Percentiles rank a stretch among this genome's conserved stretches.
Conservation (phyloP, 2,797 vertebrate species). For the Phataginus tetradactyla region DNA sequence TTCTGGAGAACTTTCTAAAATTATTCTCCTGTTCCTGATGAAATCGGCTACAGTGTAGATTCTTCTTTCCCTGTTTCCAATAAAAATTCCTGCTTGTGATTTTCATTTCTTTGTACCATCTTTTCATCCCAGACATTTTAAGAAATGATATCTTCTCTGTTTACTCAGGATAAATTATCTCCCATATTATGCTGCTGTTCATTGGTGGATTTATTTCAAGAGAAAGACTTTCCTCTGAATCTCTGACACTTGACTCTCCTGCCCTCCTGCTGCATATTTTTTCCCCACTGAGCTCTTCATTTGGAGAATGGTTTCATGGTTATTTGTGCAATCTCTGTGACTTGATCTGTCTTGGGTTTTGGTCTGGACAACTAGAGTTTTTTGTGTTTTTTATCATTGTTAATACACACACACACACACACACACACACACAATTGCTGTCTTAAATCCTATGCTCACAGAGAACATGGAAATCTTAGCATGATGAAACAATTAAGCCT, state of each 20-base stretch:
- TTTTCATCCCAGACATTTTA: not conserved
- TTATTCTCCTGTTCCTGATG: not conserved
- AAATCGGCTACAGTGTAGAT: not conserved
- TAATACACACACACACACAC: not conserved
- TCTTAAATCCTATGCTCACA: not conserved
- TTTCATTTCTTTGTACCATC: not conserved
- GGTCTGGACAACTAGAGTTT: not conserved
- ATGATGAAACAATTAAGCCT: not conserved
- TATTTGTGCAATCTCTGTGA: not conserved
- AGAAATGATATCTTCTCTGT: constrained; percentile 9
- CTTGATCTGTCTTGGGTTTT: not conserved
- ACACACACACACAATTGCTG: not conserved
- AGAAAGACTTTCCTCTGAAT: not conserved
- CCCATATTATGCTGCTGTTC: not conserved
- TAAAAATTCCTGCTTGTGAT: not conserved
- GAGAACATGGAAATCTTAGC: not conserved
- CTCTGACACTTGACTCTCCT: not conserved
- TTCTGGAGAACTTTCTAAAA: not conserved
- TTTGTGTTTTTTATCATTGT: not conserved
- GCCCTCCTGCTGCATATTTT: not conserved
- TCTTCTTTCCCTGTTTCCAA: not conserved
- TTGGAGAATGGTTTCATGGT: not conserved
- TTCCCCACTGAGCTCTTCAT: not conserved
- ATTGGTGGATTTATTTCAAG: not conserved
- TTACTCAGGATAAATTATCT: not conserved